These are phyloP conservation scores for Clarias fuscus DNA, from an alignment of 2,797 vertebrate species.

Conservation along the genomic window DNA sequence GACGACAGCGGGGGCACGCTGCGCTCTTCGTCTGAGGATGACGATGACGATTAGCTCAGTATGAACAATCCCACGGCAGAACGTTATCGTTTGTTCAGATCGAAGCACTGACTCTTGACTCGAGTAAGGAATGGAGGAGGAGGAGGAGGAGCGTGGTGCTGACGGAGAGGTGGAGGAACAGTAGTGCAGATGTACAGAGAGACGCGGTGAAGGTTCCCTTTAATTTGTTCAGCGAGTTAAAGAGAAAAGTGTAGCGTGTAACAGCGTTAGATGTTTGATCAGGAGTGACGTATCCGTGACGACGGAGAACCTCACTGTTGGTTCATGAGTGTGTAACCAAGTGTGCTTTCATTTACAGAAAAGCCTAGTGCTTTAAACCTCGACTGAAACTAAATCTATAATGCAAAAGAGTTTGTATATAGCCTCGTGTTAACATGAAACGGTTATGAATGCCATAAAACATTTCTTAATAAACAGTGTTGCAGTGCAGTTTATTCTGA, in stretches of 20 bases:
- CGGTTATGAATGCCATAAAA: neutral
- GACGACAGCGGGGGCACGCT: slow-evolving; percentile 61
- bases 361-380: neutral
- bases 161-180: neutral
- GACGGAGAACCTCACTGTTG: neutral
- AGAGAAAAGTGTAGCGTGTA: neutral
- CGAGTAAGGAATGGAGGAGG: neutral
- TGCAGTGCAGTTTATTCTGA: neutral
- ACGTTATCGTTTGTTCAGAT: neutral
- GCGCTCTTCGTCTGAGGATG: slow-evolving; percentile 70
- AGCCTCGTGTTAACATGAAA: neutral
- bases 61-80: no score
- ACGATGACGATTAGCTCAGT: slow-evolving; percentile 40
- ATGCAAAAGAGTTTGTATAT: neutral
- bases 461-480: neutral
- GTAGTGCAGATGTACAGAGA: neutral
- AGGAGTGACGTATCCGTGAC: neutral
- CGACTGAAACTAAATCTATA: neutral
- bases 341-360: neutral
- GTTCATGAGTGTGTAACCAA: neutral
- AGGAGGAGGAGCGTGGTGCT: no score
- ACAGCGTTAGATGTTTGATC: neutral
- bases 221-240: no score
- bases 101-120: neutral
- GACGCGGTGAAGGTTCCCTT: neutral